phyloP scores from a whole-genome alignment of 2,888 invertebrate species.

The Harpalus rufipes region DNA sequence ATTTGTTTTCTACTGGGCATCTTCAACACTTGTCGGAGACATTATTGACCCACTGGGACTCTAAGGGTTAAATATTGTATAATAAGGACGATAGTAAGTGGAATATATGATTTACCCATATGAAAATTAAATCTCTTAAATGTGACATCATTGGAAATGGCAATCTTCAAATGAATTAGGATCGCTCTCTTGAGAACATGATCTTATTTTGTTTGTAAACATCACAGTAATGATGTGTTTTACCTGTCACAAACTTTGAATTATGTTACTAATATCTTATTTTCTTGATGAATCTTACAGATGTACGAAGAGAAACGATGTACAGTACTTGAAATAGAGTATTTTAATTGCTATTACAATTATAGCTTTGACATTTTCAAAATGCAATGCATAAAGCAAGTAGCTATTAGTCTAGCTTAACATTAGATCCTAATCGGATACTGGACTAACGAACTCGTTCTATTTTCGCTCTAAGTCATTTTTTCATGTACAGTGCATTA shows the following conservation, averaged over 20 bases:
- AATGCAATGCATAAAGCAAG: not conserved
- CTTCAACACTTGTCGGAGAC: too few species aligned
- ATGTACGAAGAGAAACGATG: not conserved
- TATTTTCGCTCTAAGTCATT: constrained; percentile 15
- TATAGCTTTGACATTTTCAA: constrained; percentile 32
- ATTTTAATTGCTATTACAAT: constrained; percentile 32
- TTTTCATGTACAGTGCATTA: constrained; percentile 29
- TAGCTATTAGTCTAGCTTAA: not conserved
- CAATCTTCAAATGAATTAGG: too few species aligned
- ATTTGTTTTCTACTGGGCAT: too few species aligned
- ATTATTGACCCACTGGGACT: too few species aligned
- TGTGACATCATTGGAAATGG: too few species aligned
- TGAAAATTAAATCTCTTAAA: too few species aligned
- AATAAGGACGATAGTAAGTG: too few species aligned
- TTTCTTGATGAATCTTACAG: not conserved
- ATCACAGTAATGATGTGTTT: not conserved
- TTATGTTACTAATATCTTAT: constrained; percentile 1
- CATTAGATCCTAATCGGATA: constrained; percentile 20
- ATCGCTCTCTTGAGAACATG: not conserved
- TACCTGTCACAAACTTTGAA: not conserved
- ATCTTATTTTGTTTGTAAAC: constrained; percentile 5
- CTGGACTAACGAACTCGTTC: constrained; percentile 18
- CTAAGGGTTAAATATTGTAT: too few species aligned
- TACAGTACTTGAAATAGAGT: not conserved
- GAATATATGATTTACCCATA: too few species aligned